Conservation (phyloP, 2,888 invertebrate species). For the Blera fallax region DNA sequence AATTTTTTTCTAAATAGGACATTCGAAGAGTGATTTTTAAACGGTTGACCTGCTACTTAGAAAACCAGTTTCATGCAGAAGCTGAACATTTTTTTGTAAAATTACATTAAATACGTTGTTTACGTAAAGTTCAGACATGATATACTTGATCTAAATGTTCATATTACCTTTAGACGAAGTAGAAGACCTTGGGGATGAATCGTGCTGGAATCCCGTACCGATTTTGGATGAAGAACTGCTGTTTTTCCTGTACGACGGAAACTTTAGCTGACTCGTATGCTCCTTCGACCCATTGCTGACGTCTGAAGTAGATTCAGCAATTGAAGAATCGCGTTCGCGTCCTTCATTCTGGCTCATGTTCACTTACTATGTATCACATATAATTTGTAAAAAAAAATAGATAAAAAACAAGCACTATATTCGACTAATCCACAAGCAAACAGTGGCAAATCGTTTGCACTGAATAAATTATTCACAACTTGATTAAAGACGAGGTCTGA, state of each 20-base stretch:
- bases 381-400: not conserved
- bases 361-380: slow-evolving; percentile 1
- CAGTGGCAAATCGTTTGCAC: not conserved
- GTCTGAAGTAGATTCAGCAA: not conserved
- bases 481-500: not conserved
- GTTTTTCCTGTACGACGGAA: slow-evolving; percentile 1
- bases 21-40: too few relatives aligned
- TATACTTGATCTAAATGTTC: not conserved
- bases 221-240: slow-evolving; percentile 25
- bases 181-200: slow-evolving; percentile 56
- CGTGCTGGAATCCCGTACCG: slow-evolving; percentile 29
- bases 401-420: not conserved
- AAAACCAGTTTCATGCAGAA: not conserved
- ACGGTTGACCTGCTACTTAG: not conserved
- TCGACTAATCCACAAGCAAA: not conserved
- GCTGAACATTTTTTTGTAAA: not conserved
- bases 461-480: not conserved
- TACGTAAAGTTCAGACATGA: not conserved
- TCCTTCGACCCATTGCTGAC: not conserved
- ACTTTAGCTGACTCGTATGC: slow-evolving; percentile 3
- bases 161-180: slow-evolving; percentile 59
- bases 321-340: not conserved
- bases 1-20: too few relatives aligned
- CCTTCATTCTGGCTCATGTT: slow-evolving; percentile 39
- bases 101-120: not conserved